Percentiles rank a stretch among this genome's conserved stretches.
These are phyloP conservation scores for Etheostoma cragini DNA, from an alignment of 2,113 vertebrate species.

Conservation along the genomic window DNA sequence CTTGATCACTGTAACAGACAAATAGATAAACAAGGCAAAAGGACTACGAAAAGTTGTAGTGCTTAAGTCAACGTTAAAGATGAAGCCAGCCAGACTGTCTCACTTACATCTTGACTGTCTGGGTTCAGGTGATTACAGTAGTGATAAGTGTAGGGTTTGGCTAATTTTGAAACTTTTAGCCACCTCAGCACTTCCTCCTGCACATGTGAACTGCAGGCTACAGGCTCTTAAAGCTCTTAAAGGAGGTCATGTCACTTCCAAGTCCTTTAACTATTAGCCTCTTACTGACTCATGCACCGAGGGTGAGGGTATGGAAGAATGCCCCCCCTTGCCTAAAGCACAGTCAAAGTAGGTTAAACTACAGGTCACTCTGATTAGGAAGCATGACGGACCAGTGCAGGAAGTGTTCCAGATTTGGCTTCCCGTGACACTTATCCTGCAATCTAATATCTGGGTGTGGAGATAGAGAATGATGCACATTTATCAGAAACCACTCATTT, in stretches of 20 bases:
- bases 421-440: slow-evolving; percentile 28
- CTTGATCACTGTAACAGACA: slow-evolving; percentile 63
- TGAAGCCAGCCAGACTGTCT: slow-evolving; percentile 45
- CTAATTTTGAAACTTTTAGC: slow-evolving; percentile 41
- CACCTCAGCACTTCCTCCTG: slow-evolving; percentile 40
- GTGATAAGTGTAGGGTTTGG: slow-evolving; percentile 52
- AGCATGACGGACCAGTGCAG: slow-evolving; percentile 6
- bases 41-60: background rate
- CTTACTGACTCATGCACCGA: slow-evolving; percentile 28
- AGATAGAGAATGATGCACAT: slow-evolving; percentile 11
- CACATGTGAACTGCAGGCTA: slow-evolving; percentile 34
- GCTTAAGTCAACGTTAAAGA: slow-evolving; percentile 11
- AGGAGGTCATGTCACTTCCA: slow-evolving; percentile 46
- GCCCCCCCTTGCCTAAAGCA: background rate
- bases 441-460: slow-evolving; percentile 33
- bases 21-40: slow-evolving; percentile 18
- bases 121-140: slow-evolving; percentile 29
- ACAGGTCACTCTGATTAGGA: slow-evolving; percentile 46
- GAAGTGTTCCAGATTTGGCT: slow-evolving; percentile 12
- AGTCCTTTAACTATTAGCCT: slow-evolving; percentile 26
- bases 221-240: slow-evolving; percentile 41
- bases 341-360: slow-evolving; percentile 28
- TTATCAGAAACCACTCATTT: slow-evolving; percentile 38
- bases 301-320: slow-evolving; percentile 1
- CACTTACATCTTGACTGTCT: slow-evolving; percentile 5